phyloP scores from a whole-genome alignment of 2,797 vertebrate genomes.

The Characodon lateralis region DNA sequence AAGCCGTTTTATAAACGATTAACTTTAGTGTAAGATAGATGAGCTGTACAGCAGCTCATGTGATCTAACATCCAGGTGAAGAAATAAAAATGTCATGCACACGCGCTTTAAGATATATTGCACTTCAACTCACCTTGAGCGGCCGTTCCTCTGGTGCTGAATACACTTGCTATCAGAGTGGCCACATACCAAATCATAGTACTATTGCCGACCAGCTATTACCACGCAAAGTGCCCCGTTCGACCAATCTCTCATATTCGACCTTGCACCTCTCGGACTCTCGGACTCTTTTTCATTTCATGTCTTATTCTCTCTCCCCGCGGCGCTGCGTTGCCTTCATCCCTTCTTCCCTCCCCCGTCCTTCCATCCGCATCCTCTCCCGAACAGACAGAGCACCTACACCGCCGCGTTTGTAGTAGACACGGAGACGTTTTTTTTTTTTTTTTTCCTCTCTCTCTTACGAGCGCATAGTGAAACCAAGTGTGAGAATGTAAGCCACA shows the following conservation, averaged over 20 bases:
- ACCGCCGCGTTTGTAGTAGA: slow-evolving; percentile 84
- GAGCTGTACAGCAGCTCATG: slow-evolving; percentile 61
- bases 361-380: slow-evolving; percentile 85
- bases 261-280: slow-evolving; percentile 80
- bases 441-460: slow-evolving; percentile 42
- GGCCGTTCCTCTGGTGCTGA: slow-evolving; percentile 93
- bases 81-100: slow-evolving; percentile 35
- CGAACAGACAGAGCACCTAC: slow-evolving; percentile 87
- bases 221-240: slow-evolving; percentile 90
- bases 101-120: slow-evolving; percentile 59
- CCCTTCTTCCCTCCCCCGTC: slow-evolving; percentile 84
- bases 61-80: slow-evolving; percentile 28
- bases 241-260: slow-evolving; percentile 84
- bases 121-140: slow-evolving; percentile 98
- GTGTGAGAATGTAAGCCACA: slow-evolving; percentile 83
- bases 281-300: slow-evolving; percentile 73
- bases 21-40: slow-evolving; percentile 71
- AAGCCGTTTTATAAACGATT: slow-evolving; percentile 46
- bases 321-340: slow-evolving; percentile 81
- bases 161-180: slow-evolving; percentile 99
- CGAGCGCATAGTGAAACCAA: slow-evolving; percentile 88
- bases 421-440: slow-evolving; percentile 70
- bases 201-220: slow-evolving; percentile 90
- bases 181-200: slow-evolving; percentile 99
- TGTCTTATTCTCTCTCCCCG: slow-evolving; percentile 80